Conservation (phyloP, 2,113 vertebrate species). For the Etia nguti region DNA sequence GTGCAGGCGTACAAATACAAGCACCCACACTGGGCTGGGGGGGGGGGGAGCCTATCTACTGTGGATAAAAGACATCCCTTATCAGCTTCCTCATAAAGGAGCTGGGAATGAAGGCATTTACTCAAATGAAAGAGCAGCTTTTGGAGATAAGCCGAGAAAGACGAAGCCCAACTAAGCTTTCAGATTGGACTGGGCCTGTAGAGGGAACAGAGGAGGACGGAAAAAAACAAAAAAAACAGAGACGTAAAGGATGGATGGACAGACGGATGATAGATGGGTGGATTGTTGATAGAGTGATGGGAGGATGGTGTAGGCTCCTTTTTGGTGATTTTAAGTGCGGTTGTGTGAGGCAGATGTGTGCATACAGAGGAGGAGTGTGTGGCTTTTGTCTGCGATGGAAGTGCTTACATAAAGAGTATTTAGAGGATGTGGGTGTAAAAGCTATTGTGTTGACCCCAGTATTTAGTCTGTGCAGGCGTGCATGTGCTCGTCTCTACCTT, state of each 20-base stretch:
- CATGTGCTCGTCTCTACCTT: background rate
- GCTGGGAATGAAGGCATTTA: constrained; percentile 70
- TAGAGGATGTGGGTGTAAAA: constrained; percentile 37
- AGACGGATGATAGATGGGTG: background rate
- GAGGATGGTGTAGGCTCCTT: background rate
- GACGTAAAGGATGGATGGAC: background rate
- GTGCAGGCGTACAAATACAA: constrained; percentile 30
- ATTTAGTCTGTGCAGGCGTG: constrained; percentile 21
- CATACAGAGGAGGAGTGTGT: background rate
- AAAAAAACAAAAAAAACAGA: background rate
- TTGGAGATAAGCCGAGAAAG: constrained; percentile 66
- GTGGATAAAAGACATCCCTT: constrained; percentile 71
- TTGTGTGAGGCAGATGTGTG: background rate
- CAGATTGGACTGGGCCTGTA: constrained; percentile 51
- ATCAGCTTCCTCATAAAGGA: constrained; percentile 67
- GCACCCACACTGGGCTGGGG: constrained; percentile 10
- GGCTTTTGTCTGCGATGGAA: constrained; percentile 22
- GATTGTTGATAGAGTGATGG: constrained; percentile 12
- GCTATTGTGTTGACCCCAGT: constrained; percentile 44
- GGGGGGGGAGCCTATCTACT: constrained; percentile 15
- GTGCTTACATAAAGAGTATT: constrained; percentile 38
- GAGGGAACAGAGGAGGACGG: constrained; percentile 34
- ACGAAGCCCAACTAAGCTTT: constrained; percentile 53
- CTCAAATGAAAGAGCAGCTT: constrained; percentile 68
- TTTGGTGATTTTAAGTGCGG: background rate